Base-by-base conservation (phyloP, 2,113 vertebrate genomes). In the Athene cunicularia region DNA sequence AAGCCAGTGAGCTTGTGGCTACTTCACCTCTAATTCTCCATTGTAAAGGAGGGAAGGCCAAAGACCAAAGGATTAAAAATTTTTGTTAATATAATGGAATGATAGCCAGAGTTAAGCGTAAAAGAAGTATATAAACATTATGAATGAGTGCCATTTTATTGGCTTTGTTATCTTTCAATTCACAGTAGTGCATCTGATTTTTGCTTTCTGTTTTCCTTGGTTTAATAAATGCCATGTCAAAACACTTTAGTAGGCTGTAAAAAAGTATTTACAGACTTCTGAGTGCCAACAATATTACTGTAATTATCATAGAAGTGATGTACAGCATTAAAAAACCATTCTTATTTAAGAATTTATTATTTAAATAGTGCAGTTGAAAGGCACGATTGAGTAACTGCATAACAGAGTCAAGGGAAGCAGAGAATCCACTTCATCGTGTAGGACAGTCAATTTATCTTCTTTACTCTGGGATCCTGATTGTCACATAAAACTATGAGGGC, bases 211-310 rank as follows among this genome's bases (percentile, higher is more conserved):
- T 80, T 80, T 88, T 84, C 30, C 55, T 90, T 64, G 14, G 5
- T 83, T 93, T 86, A 67, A 93, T 88, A 86, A 88, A 79, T 88
- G n/a, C 18, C 15, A 47, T 55, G 88, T 92, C 63, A 83, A 90
- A 97, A 74, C 75, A 94, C 19, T 90, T 86, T 19, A 77, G 37
- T 28, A 95, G 50, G 56, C 50, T 35, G 11, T 55, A 83, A 92
- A 94, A 97, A 93, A 90, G 43, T 80, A 93, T 93, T 97, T 96
- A 83, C 41, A 88, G 80, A 49, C 28, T 90, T 83, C 35, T 86
- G 72, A 86, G 63, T 94, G 79, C 28, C 63, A 90, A 71, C n/a
- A 63, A 24, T 88, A 83, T 95, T 90, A 63, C 33, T 86, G 22
- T 22, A 90, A 86, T 93, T 97, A 84, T 88, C 50, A 55, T 19